Conservation (phyloP, 2,888 invertebrate genomes). For the Lasius fuliginosus region DNA sequence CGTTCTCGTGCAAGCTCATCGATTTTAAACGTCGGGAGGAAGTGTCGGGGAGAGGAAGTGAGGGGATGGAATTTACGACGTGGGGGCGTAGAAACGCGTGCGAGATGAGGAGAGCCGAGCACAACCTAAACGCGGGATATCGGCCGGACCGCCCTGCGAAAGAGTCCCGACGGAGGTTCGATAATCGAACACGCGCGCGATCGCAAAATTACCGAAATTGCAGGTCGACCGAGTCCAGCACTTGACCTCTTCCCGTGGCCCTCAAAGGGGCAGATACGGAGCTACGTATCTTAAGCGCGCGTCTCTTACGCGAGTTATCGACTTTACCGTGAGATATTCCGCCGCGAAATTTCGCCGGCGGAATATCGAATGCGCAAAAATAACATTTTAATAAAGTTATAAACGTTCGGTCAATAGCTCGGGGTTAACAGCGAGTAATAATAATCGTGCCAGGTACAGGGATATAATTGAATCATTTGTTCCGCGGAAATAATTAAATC, state of each 20-base stretch:
- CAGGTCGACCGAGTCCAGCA: constrained; percentile 69
- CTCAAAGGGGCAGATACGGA: constrained; percentile 50
- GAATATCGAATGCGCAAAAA: constrained; percentile 17
- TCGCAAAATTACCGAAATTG: constrained; percentile 81
- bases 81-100: constrained; percentile 43
- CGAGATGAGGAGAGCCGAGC: constrained; percentile 32
- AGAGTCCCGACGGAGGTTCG: constrained; percentile 64
- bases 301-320: constrained; percentile 38
- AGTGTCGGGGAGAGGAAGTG: constrained; percentile 41
- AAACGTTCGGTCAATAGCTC: constrained; percentile 48
- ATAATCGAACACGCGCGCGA: constrained; percentile 70
- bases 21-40: constrained; percentile 62
- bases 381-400: constrained; percentile 60
- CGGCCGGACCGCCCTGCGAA: constrained; percentile 63
- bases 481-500: neutral
- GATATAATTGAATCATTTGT: constrained; percentile 31
- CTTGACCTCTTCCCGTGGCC: constrained; percentile 74
- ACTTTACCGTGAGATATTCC: constrained; percentile 70
- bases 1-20: constrained; percentile 54
- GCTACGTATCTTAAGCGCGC: constrained; percentile 34
- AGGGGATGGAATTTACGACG: constrained; percentile 24
- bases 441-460: neutral
- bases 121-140: constrained; percentile 67
- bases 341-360: constrained; percentile 43
- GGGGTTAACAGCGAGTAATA: constrained; percentile 28